phyloP scores from a whole-genome alignment of 2,888 invertebrate genomes.

The Lissonota sp. region DNA sequence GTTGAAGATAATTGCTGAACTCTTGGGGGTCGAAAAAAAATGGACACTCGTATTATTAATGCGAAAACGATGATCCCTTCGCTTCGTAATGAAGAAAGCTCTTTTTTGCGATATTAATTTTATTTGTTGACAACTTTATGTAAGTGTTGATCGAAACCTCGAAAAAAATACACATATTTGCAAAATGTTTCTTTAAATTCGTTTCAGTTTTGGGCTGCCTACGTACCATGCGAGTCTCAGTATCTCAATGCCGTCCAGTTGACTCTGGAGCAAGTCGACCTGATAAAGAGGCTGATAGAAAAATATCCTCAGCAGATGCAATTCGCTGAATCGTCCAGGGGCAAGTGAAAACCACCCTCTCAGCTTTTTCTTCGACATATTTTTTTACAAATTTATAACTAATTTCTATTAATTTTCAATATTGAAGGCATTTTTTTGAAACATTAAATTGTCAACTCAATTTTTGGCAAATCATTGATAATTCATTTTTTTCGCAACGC shows the following conservation, averaged over 20 bases:
- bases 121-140: not conserved
- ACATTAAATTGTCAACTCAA: not conserved
- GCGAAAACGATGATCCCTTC: not conserved
- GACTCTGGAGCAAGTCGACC: constrained; percentile 90
- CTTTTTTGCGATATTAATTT: not conserved
- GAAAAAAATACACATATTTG: not conserved
- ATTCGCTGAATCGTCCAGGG: constrained; percentile 88
- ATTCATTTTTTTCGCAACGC: not conserved
- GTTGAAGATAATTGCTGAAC: constrained; percentile 34
- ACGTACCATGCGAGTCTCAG: constrained; percentile 89
- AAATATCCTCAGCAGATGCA: constrained; percentile 88
- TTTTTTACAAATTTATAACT: not conserved
- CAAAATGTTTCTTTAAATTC: no score
- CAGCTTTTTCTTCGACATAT: not conserved
- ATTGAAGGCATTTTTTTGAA: not conserved
- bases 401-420: not conserved
- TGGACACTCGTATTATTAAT: not conserved
- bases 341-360: constrained; percentile 82
- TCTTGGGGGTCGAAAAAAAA: constrained; percentile 4
- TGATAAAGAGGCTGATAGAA: constrained; percentile 89
- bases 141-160: not conserved
- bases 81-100: no score
- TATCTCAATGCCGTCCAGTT: constrained; percentile 89
- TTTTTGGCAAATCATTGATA: not conserved
- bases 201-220: constrained; percentile 90